Evolutionary conservation across 2,113 vertebrate species (phyloP), one percentile per base, ranked within the genome.

Genomic region (Pachycephala philippinensis): DNA sequence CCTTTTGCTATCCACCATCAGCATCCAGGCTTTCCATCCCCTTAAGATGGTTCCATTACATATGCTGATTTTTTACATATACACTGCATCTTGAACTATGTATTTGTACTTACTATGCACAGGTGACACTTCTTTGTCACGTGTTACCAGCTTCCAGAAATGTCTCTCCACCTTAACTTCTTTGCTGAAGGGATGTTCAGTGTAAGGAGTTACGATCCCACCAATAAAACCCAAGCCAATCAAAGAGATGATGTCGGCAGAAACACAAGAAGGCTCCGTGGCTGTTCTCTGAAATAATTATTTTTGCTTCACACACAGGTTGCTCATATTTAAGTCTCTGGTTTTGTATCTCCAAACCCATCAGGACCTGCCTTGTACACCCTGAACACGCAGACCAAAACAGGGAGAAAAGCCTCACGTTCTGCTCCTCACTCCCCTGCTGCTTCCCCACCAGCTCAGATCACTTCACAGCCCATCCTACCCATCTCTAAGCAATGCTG

Each of bases 21-120:
- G 33, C 50, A 77, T 13, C 57, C 13, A 75, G 45, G 37, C 20
- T 59, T 54, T 49, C 69, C 33, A 42, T n/a, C 27, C 50, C 40
- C 47, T 61, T 15, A 8, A 16, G 22, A 53, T 11, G 26, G 12
- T 28, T 44, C 78, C 16, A 30, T 13, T 31, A 28, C 6, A 3
- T 1, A 49, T 2, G 2, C 0, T 24, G 35, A 23, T 54, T 89
- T 68, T 28, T 42, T 15, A 20, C 1, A 37, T 0, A 27, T 20
- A 79, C 4, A 11, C 4, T 4, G 2, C 27, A 78, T 31, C 45
- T 11, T 49, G 45, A 76, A 35, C 44, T 15, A 15, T 10, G 0
- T 6, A 35, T 61, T 11, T 71, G 24, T 18, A 33, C 18, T 24
- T 5, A 37, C 1, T 15, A 7, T 3, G 15, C 49, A 31, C 14